phyloP scores from a whole-genome alignment of 2,113 vertebrate species.

The Gallinago jamesoni region DNA sequence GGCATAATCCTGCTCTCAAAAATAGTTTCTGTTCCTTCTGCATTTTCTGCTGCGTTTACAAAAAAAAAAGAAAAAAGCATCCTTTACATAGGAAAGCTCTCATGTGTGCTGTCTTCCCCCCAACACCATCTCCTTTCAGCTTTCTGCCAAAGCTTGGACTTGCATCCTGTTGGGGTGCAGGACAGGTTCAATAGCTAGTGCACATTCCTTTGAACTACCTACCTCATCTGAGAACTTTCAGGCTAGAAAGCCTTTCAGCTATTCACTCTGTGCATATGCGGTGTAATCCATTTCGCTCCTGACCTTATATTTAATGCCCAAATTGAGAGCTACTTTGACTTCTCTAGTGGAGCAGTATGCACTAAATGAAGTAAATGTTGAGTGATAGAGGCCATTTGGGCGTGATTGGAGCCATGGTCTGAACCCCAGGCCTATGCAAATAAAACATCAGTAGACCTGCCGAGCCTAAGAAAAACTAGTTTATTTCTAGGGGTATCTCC shows the following conservation, averaged over 20 bases:
- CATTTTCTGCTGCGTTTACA: background rate
- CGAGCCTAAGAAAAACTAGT: background rate
- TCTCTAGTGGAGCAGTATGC: background rate
- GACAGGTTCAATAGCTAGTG: background rate
- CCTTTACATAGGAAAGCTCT: background rate
- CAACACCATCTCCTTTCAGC: background rate
- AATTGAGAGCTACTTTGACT: background rate
- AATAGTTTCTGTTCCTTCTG: background rate
- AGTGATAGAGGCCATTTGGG: background rate
- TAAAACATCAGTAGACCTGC: background rate
- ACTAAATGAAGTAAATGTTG: background rate
- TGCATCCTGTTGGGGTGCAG: background rate
- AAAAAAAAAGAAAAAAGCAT: background rate
- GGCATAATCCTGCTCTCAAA: background rate
- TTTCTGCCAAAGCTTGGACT: background rate
- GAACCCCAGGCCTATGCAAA: background rate
- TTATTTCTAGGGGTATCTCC: background rate
- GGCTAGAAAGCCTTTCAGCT: background rate
- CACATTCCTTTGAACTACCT: background rate
- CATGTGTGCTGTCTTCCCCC: background rate
- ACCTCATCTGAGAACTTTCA: background rate
- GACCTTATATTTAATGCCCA: background rate
- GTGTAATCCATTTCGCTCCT: background rate
- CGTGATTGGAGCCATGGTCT: background rate
- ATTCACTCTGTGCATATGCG: background rate